Evolutionary conservation across 2,113 vertebrate species (phyloP), one percentile per base, ranked within the genome.

Genomic region (Caranx ignobilis): DNA sequence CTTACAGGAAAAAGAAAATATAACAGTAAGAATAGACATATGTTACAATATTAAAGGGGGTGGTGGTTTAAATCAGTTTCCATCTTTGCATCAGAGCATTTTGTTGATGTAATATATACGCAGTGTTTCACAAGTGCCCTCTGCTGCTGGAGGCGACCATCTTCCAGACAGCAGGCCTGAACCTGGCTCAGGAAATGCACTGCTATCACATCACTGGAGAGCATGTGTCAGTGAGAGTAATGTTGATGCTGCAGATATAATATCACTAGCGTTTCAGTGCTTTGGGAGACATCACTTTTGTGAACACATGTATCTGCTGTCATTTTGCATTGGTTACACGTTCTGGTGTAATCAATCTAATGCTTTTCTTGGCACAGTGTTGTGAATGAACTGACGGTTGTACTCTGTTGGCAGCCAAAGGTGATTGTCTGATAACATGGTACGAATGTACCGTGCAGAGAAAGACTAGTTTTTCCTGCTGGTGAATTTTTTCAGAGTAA

Each of bases 41-140:
- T 26, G 12, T 15, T 31, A 62, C 5, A 11, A 34, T 19, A 9
- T 1, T 34, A 4, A 21, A 4, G 15, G 19, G 19, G 45, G 0
- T 16, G 32, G 7, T 26, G 66, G 35, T 26, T 60, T 62, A 39
- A 31, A 19, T 37, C 7, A 2, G 32, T 56, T 6, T 12, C 1
- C 0, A 4, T 41, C n/a, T 47, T 16, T 68, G n/a, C 35, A 31
- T 69, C 47, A 1, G 11, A 10, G 18, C 6, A 10, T 52, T 50
- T 12, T 10, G 6, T 21, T 68, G 48, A 39, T 56, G 56, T 67
- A 61, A 78, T 56, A 55, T 56, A 55, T 57, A 32, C 79, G 81
- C 78, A 81, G 63, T 66, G 71, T 83, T 77, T 75, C 74, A 75
- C 75, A 55, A 80, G 62, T 11, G 34, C 37, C 47, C 70, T 50